Evolutionary conservation across 2,113 vertebrate genomes (phyloP).

Genomic region (Rhagologus leucostigma): DNA sequence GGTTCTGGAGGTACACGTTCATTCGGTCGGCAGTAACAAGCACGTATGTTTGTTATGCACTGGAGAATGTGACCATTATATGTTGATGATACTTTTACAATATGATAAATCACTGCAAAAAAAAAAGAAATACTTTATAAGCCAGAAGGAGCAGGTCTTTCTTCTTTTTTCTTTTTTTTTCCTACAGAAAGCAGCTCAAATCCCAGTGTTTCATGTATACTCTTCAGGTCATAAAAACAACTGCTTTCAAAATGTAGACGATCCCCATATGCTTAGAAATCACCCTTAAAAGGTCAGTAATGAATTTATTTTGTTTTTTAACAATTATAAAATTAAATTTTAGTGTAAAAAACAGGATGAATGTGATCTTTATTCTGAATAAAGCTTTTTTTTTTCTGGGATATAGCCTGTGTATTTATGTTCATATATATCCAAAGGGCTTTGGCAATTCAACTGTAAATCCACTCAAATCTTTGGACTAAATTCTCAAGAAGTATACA

Average conservation of each 20-base stretch:
- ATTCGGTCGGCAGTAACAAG: background rate
- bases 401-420: background rate
- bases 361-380: background rate
- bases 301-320: background rate
- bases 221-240: background rate
- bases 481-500: background rate
- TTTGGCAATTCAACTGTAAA: background rate
- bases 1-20: background rate
- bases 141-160: background rate
- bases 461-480: background rate
- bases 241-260: conserved; percentile 28
- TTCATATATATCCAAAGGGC: background rate
- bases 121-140: background rate
- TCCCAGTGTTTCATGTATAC: background rate
- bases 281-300: background rate
- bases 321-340: background rate
- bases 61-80: conserved; percentile 6
- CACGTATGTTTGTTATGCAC: background rate
- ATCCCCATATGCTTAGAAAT: conserved; percentile 13
- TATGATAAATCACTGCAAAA: conserved; percentile 23
- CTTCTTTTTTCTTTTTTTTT: background rate
- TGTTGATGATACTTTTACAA: conserved; percentile 49
- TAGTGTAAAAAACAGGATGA: background rate
- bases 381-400: background rate
- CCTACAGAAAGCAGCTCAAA: background rate